phyloP scores from a whole-genome alignment of 2,797 vertebrate genomes.

The Pseudomugil gertrudae region DNA sequence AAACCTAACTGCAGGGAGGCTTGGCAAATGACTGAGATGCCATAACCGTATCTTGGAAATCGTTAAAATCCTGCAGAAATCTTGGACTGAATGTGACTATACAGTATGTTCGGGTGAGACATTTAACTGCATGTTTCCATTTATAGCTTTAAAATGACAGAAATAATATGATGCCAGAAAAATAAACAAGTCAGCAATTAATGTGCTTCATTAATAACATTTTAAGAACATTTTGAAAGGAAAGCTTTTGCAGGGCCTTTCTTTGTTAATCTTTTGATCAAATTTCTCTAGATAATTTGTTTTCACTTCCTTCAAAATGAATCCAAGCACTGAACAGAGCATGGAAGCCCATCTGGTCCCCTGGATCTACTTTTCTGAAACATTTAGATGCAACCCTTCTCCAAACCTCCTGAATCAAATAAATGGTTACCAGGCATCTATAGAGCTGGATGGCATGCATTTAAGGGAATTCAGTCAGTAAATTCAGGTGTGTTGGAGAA shows the following conservation, averaged over 20 bases:
- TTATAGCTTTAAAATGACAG: neutral
- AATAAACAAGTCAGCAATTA: neutral
- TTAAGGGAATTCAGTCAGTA: too few relatives aligned
- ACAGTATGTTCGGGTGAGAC: too few relatives aligned
- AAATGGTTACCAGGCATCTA: too few relatives aligned
- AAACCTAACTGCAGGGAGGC: slow-evolving; percentile 26
- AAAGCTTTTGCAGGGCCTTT: neutral
- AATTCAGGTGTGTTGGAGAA: too few relatives aligned
- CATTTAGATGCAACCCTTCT: too few relatives aligned
- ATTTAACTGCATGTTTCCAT: neutral
- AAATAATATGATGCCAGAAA: neutral
- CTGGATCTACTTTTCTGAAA: too few relatives aligned
- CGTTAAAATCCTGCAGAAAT: neutral
- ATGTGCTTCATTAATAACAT: too few relatives aligned
- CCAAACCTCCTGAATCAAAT: too few relatives aligned
- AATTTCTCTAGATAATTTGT: neutral
- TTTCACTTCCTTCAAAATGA: neutral
- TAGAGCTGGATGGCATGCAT: too few relatives aligned
- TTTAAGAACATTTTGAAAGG: neutral
- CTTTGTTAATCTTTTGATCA: neutral
- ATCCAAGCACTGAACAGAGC: neutral
- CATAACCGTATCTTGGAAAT: slow-evolving; percentile 35
- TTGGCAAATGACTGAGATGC: slow-evolving; percentile 25
- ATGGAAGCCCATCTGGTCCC: too few relatives aligned
- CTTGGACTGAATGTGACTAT: too few relatives aligned